Percentiles rank a stretch among this genome's conserved stretches.
Evolutionary conservation across 2,888 invertebrate species (phyloP).

Genomic region (Xestia xanthographa): DNA sequence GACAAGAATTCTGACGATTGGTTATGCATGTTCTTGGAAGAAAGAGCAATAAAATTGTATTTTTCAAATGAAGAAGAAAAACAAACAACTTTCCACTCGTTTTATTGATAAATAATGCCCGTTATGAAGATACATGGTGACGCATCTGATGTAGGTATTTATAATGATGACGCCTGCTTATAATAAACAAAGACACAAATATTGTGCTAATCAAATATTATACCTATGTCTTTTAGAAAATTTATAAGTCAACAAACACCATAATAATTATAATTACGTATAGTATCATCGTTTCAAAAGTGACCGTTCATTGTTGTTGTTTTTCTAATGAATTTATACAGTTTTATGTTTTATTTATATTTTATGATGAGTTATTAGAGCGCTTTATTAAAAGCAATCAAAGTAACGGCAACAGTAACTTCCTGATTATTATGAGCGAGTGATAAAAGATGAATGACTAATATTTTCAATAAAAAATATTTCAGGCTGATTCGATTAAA

Average conservation of each 20-base stretch:
- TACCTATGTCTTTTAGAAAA: neutral
- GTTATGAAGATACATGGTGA: conserved; percentile 36
- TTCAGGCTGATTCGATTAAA: neutral
- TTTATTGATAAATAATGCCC: conserved; percentile 35
- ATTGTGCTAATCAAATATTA: conserved; percentile 25
- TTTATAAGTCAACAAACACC: conserved; percentile 13
- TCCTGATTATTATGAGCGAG: conserved; percentile 25
- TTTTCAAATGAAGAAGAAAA: conserved; percentile 13
- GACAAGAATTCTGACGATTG: neutral
- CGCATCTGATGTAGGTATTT: conserved; percentile 50
- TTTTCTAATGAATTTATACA: neutral
- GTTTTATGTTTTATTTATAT: conserved; percentile 15
- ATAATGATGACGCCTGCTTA: conserved; percentile 46
- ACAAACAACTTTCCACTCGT: neutral
- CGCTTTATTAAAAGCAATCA: conserved; percentile 40
- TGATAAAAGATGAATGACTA: conserved; percentile 33
- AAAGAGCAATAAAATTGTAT: conserved; percentile 13
- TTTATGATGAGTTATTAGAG: conserved; percentile 16
- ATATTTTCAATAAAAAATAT: neutral
- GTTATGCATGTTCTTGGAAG: conserved; percentile 18
- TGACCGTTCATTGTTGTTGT: conserved; percentile 5
- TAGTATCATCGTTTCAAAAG: conserved; percentile 1
- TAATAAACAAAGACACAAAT: conserved; percentile 54
- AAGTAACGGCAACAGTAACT: conserved; percentile 31
- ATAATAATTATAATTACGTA: neutral